These are phyloP conservation scores for Operophtera brumata DNA, from an alignment of 2,888 invertebrate species.

Conservation along the genomic window DNA sequence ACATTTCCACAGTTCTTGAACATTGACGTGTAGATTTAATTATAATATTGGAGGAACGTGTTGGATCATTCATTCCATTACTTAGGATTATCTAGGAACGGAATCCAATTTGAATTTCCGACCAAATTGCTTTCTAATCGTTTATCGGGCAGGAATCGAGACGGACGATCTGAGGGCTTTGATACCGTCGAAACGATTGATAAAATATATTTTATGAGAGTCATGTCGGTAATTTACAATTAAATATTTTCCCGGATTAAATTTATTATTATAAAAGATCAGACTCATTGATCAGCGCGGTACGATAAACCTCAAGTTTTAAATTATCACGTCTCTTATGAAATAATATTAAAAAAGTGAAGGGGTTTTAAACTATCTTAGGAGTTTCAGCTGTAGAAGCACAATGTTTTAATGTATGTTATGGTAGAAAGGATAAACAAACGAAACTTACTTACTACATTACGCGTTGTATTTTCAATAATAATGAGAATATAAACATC, in stretches of 20 bases:
- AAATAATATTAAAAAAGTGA: too few relatives aligned
- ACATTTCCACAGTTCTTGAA: neutral
- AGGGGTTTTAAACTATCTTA: too few relatives aligned
- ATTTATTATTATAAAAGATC: too few relatives aligned
- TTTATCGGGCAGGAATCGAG: slow-evolving; percentile 34
- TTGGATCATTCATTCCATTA: slow-evolving; percentile 22
- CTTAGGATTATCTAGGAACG: slow-evolving; percentile 38
- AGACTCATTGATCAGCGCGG: too few relatives aligned
- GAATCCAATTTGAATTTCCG: slow-evolving; percentile 45
- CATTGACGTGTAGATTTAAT: slow-evolving; percentile 14
- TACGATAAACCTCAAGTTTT: too few relatives aligned
- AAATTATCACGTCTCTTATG: too few relatives aligned
- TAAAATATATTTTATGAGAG: slow-evolving; percentile 37
- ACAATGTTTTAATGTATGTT: too few relatives aligned
- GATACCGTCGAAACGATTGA: slow-evolving; percentile 37
- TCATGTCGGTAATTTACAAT: slow-evolving; percentile 17
- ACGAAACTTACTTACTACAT: too few relatives aligned
- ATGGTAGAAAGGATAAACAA: too few relatives aligned
- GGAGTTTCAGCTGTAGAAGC: too few relatives aligned
- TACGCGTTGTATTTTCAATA: too few relatives aligned
- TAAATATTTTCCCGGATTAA: neutral
- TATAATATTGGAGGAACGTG: slow-evolving; percentile 24
- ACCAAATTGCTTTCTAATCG: slow-evolving; percentile 46
- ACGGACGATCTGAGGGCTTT: slow-evolving; percentile 32
- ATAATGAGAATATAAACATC: too few relatives aligned